Percentiles rank a stretch among this genome's conserved stretches.
Conservation (phyloP, 2,797 vertebrate species). For the Coranthus polyacanthus region DNA sequence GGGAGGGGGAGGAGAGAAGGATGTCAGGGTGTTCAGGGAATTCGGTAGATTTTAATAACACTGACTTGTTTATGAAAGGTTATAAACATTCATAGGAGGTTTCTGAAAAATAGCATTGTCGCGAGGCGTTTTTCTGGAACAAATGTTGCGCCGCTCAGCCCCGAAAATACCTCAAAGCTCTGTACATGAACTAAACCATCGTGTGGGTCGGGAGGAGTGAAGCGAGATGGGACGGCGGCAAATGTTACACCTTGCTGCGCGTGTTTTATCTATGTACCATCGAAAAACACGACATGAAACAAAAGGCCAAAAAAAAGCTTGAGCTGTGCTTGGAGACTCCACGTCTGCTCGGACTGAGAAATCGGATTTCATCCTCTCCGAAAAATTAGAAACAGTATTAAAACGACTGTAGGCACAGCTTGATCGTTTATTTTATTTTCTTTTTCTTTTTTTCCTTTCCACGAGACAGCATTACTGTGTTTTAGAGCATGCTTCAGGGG, state of each 20-base stretch:
- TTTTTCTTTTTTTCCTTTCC: constrained; percentile 40
- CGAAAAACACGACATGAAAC: not conserved
- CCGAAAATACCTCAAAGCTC: constrained; percentile 72
- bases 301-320: constrained; percentile 16
- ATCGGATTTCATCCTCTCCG: constrained; percentile 46
- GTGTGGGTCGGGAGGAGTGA: constrained; percentile 3
- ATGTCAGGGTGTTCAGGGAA: constrained; percentile 36
- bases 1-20: constrained; percentile 1
- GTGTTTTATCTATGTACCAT: constrained; percentile 63
- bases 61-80: constrained; percentile 79
- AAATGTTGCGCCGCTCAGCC: constrained; percentile 18
- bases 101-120: constrained; percentile 65
- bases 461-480: constrained; percentile 73
- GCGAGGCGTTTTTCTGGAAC: constrained; percentile 54
- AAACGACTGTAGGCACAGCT: constrained; percentile 78
- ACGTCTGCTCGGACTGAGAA: constrained; percentile 55
- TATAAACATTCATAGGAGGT: constrained; percentile 79
- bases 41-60: constrained; percentile 72
- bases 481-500: constrained; percentile 80
- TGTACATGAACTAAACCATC: constrained; percentile 62
- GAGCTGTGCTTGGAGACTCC: constrained; percentile 67
- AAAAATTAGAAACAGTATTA: constrained; percentile 68
- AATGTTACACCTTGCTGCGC: constrained; percentile 42
- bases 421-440: constrained; percentile 48
- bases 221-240: constrained; percentile 32